Base-by-base conservation (phyloP, 2,888 invertebrate genomes). In the Callimorpha dominula region DNA sequence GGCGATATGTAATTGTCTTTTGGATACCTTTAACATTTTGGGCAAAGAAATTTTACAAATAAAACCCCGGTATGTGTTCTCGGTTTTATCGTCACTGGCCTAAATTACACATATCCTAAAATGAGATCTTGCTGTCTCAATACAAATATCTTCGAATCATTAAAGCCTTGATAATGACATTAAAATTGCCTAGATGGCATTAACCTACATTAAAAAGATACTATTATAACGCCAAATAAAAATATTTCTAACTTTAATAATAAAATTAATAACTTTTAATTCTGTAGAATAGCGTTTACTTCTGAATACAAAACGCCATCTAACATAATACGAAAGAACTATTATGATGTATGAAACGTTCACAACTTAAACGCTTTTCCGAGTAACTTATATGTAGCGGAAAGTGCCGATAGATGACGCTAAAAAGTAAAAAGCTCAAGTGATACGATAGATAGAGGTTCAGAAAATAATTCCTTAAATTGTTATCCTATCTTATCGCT, bases 401-500 rank as follows among this genome's bases (percentile, higher is more conserved):
- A 67, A 67, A 67, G n/a, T 54, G 12, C n/a, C n/a, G n/a, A 54
- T 4, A 67, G 67, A 54, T 67, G 67, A 54, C 67, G 54, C 14
- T 67, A 6, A 0, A 67, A 2, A 7, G 0, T 15, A 15, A 65
- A 65, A 50, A 40, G 4, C 31, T 17, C 3, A 31, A 65, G 20
- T 31, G 12, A 40, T 62, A 62, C 15, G 15, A 50, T 20, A 15
- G 31, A 4, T 20, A 6, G 6, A 15, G 9, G 49, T 49, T 8
- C 14, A 7, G 15, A 42, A 43, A 43, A 43, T n/a, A 11, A 46
- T 12, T 17, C 0, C 8, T n/a, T 4, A n/a, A 8, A 1, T 2
- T 65, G 8, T 11, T 40, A 9, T 17, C 40, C 31, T 31, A 65
- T 46, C 6, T 49, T 49, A 65, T 49, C 14, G 31, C 4, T 31